Evolutionary conservation across 2,888 invertebrate genomes (phyloP).

Genomic region (Latrodectus hesperus): DNA sequence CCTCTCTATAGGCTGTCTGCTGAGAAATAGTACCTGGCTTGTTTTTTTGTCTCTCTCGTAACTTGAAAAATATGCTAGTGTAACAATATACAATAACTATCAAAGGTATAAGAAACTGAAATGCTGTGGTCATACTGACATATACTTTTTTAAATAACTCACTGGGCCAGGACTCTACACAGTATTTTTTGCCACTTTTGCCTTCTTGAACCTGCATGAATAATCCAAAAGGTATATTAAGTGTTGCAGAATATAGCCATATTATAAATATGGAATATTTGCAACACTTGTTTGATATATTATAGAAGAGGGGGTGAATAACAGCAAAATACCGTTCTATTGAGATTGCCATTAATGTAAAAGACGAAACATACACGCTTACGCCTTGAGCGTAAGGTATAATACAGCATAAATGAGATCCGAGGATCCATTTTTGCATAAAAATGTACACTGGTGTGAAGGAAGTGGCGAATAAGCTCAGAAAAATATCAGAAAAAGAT

Average conservation of each 20-base stretch:
- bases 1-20: slow-evolving; percentile 90
- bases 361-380: slow-evolving; percentile 96
- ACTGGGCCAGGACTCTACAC: slow-evolving; percentile 93
- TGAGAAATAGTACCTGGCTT: slow-evolving; percentile 87
- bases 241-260: slow-evolving; percentile 90
- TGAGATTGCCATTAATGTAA: slow-evolving; percentile 97
- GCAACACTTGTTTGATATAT: slow-evolving; percentile 92
- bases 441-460: slow-evolving; percentile 88
- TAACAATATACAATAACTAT: slow-evolving; percentile 95
- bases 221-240: slow-evolving; percentile 92
- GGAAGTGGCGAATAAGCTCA: slow-evolving; percentile 94
- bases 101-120: slow-evolving; percentile 97
- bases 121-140: slow-evolving; percentile 88
- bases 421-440: slow-evolving; percentile 88
- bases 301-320: slow-evolving; percentile 92
- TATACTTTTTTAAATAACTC: slow-evolving; percentile 85
- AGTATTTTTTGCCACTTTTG: slow-evolving; percentile 80
- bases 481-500: slow-evolving; percentile 93
- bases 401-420: slow-evolving; percentile 90
- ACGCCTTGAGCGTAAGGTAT: slow-evolving; percentile 95
- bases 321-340: slow-evolving; percentile 98
- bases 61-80: slow-evolving; percentile 89
- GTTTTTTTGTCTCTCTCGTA: slow-evolving; percentile 82
- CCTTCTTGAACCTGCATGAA: slow-evolving; percentile 79
- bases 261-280: slow-evolving; percentile 89